Evolutionary conservation across 2,888 invertebrate species (phyloP).

Genomic region (Galeopsomyia nigrocyanea): DNA sequence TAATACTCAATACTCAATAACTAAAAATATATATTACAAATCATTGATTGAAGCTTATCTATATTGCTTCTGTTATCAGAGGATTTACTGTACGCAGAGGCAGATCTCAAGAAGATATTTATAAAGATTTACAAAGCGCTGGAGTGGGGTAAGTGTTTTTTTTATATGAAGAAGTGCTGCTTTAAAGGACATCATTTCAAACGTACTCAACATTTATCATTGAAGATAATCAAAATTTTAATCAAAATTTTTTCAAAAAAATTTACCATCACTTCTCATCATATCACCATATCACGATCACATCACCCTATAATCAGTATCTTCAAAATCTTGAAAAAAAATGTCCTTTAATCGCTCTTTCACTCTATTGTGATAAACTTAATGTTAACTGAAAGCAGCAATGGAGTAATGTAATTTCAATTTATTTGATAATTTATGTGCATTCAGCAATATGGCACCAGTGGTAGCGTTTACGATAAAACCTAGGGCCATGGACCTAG

Average conservation of each 20-base stretch:
- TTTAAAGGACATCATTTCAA: slow-evolving; percentile 39
- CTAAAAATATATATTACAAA: not conserved
- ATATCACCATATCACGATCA: not conserved
- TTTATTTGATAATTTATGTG: slow-evolving; percentile 41
- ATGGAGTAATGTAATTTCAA: slow-evolving; percentile 24
- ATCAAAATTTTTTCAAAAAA: not conserved
- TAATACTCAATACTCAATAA: slow-evolving; percentile 53
- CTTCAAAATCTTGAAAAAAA: slow-evolving; percentile 3
- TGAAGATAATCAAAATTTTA: no score
- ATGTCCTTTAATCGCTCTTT: slow-evolving; percentile 36
- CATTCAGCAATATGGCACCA: slow-evolving; percentile 61
- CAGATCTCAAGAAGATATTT: slow-evolving; percentile 86
- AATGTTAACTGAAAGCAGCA: slow-evolving; percentile 16
- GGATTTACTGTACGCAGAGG: slow-evolving; percentile 86
- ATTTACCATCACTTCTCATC: not conserved
- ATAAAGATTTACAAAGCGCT: slow-evolving; percentile 80
- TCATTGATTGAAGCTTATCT: not conserved
- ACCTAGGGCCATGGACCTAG: slow-evolving; percentile 66
- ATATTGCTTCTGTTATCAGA: slow-evolving; percentile 68
- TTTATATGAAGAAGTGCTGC: not conserved
- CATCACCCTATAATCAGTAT: not conserved
- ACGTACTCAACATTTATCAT: not conserved
- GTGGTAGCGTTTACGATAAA: slow-evolving; percentile 68
- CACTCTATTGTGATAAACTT: not conserved
- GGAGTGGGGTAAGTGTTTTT: slow-evolving; percentile 63